A percentile compares a stretch with the other conserved stretches of the same genome.
These are phyloP conservation scores for Molorchus minor DNA, from an alignment of 2,888 invertebrate species.

Conservation along the genomic window DNA sequence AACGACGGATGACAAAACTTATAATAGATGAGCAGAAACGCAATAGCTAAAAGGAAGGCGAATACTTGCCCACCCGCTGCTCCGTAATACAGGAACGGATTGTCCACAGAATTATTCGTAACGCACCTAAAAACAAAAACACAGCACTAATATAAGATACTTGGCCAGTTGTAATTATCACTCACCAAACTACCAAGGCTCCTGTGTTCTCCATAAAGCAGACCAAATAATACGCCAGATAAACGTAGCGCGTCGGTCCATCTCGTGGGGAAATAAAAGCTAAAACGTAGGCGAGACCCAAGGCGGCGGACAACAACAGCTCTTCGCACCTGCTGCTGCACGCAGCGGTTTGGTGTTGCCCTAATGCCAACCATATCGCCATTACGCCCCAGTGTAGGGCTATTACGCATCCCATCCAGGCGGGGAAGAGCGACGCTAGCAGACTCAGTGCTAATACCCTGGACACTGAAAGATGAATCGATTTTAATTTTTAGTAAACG, in stretches of 20 bases:
- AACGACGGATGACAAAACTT: constrained; percentile 62
- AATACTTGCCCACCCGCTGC: constrained; percentile 60
- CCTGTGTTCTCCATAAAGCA: constrained; percentile 65
- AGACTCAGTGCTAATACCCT: constrained; percentile 67
- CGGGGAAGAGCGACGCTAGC: constrained; percentile 66
- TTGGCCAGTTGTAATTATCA: too few species aligned
- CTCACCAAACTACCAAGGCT: constrained; percentile 63
- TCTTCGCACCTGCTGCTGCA: constrained; percentile 62
- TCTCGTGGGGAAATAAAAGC: constrained; percentile 70
- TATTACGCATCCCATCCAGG: constrained; percentile 64
- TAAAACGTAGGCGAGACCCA: constrained; percentile 69
- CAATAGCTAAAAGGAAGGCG: constrained; percentile 59
- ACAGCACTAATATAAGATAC: background rate
- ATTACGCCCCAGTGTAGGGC: constrained; percentile 67
- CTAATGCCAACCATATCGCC: constrained; percentile 66
- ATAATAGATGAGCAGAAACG: constrained; percentile 62
- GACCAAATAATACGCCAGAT: constrained; percentile 63
- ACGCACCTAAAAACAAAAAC: constrained; percentile 58
- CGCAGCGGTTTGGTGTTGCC: constrained; percentile 62
- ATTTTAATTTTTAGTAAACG: too few species aligned
- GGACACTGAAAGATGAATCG: constrained; percentile 58
- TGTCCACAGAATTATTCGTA: constrained; percentile 58
- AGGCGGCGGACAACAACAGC: constrained; percentile 63
- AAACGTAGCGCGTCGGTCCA: constrained; percentile 68
- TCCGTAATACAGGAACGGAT: constrained; percentile 61